These are phyloP conservation scores for Otolemur crassicaudatus DNA, from an alignment of 2,797 vertebrate genomes.

Conservation along the genomic window DNA sequence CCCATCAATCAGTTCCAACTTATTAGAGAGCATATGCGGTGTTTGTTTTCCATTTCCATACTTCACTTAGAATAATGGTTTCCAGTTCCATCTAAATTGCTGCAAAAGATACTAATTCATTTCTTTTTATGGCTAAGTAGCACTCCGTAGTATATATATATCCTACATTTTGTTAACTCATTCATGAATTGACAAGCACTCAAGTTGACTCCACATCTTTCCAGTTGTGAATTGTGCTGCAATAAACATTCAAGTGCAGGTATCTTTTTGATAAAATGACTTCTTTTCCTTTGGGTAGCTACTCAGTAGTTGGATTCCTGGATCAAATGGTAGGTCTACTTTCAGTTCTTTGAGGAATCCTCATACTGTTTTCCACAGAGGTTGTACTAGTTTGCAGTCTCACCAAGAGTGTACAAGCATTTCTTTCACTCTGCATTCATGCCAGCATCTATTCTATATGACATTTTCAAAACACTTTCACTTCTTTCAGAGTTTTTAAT, in stretches of 20 bases:
- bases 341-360: background rate
- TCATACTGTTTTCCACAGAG: background rate
- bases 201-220: too few species aligned
- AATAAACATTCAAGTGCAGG: too few species aligned
- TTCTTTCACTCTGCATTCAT: background rate
- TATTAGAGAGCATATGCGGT: background rate
- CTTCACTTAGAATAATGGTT: background rate
- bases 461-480: background rate
- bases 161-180: too few species aligned
- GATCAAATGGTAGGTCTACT: background rate
- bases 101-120: background rate
- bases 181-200: too few species aligned
- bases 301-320: too few species aligned
- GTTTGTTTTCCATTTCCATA: background rate
- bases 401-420: background rate
- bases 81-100: background rate
- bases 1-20: background rate
- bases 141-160: too few species aligned
- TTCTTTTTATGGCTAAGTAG: too few species aligned
- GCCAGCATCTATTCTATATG: background rate
- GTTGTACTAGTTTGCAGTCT: background rate
- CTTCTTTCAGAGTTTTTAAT: background rate
- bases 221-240: too few species aligned
- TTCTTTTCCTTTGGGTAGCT: too few species aligned
- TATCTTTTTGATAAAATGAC: too few species aligned